Evolutionary conservation across 2,888 invertebrate genomes (phyloP).

Genomic region (Acleris laterana): DNA sequence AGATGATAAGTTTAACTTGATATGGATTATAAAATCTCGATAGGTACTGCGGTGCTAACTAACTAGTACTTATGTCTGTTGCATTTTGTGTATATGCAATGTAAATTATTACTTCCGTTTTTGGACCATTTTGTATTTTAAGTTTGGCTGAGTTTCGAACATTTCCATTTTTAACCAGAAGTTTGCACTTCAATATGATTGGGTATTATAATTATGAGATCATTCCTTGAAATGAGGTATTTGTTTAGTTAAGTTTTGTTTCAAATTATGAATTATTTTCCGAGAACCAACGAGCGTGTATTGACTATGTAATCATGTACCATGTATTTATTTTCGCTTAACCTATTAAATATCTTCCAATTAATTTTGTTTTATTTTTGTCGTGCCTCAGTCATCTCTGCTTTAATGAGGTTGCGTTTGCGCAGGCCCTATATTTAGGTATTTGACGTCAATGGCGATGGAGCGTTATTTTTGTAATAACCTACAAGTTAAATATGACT

Average conservation of each 20-base stretch:
- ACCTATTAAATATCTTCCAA: conserved; percentile 56
- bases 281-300: conserved; percentile 41
- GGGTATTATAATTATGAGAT: conserved; percentile 44
- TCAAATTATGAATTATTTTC: conserved; percentile 56
- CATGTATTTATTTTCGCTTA: conserved; percentile 64
- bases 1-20: conserved; percentile 53
- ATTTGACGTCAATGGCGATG: not conserved
- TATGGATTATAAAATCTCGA: conserved; percentile 63
- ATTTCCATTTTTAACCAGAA: conserved; percentile 40
- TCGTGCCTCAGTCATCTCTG: not conserved
- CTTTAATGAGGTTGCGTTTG: conserved; percentile 10
- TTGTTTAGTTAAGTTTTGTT: conserved; percentile 53
- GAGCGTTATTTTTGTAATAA: too few relatives aligned
- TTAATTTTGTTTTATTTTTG: conserved; percentile 39
- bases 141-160: conserved; percentile 39
- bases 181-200: conserved; percentile 35
- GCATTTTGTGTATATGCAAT: conserved; percentile 47
- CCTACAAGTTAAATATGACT: too few relatives aligned
- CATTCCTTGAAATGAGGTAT: conserved; percentile 57
- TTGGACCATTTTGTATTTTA: conserved; percentile 47
- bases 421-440: conserved; percentile 9
- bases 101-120: conserved; percentile 47
- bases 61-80: conserved; percentile 44
- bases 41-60: conserved; percentile 67
- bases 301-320: conserved; percentile 65